Percentiles rank a stretch among this genome's conserved stretches.
phyloP scores from a whole-genome alignment of 2,888 invertebrate species.

The Acanthopleura granulata region DNA sequence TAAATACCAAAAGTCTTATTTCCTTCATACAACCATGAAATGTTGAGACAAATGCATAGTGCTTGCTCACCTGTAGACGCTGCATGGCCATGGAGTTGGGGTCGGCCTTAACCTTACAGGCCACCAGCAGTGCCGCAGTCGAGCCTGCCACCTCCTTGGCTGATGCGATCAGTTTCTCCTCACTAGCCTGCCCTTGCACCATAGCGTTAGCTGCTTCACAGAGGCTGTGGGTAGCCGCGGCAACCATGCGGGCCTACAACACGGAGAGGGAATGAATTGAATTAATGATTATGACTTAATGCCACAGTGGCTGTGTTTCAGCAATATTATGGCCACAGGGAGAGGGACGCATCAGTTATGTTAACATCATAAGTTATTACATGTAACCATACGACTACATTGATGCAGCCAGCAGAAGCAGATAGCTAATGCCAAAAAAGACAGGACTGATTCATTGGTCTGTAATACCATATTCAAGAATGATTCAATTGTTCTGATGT shows the following conservation, averaged over 20 bases:
- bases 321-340: too few species aligned
- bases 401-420: too few species aligned
- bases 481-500: too few species aligned
- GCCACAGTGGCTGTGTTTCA: too few species aligned
- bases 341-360: too few species aligned
- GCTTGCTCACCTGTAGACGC: conserved; percentile 76
- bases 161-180: conserved; percentile 95
- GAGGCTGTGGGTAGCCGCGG: conserved; percentile 96
- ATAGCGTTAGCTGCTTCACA: conserved; percentile 98
- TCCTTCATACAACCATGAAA: not conserved
- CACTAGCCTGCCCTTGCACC: conserved; percentile 80
- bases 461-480: too few species aligned
- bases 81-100: conserved; percentile 94
- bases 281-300: too few species aligned
- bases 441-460: too few species aligned
- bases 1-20: too few species aligned
- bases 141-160: conserved; percentile 93
- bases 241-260: conserved; percentile 85
- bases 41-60: not conserved
- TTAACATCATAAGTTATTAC: too few species aligned
- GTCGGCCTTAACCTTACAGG: conserved; percentile 99
- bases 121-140: conserved; percentile 96
- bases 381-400: too few species aligned
- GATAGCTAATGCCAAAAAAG: too few species aligned
- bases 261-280: conserved; percentile 16